Evolutionary conservation across 2,888 invertebrate species (phyloP), one percentile per base, ranked within the genome.

Genomic region (Hemaris fuciformis): DNA sequence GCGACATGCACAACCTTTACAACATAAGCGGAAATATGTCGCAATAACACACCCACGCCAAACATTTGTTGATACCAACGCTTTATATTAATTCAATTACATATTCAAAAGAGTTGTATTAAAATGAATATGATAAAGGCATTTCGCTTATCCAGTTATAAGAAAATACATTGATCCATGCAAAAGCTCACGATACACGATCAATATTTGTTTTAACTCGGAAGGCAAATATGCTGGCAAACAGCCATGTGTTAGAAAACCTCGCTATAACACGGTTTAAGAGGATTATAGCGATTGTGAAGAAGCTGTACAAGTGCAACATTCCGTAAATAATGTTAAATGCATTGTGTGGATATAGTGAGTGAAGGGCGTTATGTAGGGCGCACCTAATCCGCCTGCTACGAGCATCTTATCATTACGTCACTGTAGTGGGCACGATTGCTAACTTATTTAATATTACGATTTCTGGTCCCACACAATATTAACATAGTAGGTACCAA

Each of bases 321-420:
- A 67, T 73, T 75, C 72, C 71, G 67, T 75, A 73, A 73, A 73
- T 69, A 73, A 70, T 65, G 66, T 65, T 65, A 66, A 72, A 69
- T 53, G 53, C 31, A 31, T 53, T 31, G 31, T 53, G 23, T 48
- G 18, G 10, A 73, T 76, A 76, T 70, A 75, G 66, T 67, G 70
- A 74, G 74, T 71, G 74, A 76, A 77, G 78, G 77, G 78, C 70
- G 71, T 71, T 70, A 79, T 77, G 74, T 80, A 75, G 79, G 76
- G 72, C 77, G 71, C 70, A 67, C 69, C 67, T 74, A 70, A 70
- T 69, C 67, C 56, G 63, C 69, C 66, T 66, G 64, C 68, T 71
- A 68, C 64, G 59, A 65, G 61, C 61, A 63, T 67, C 63, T 60
- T 31, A 31, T 18, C 10, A 20, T 31, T 53, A 53, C n/a, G 23